A percentile compares a stretch with the other conserved stretches of the same genome.
These are phyloP conservation scores for Cotesia chilonis DNA, from an alignment of 1,140 invertebrate genomes.

Conservation along the genomic window DNA sequence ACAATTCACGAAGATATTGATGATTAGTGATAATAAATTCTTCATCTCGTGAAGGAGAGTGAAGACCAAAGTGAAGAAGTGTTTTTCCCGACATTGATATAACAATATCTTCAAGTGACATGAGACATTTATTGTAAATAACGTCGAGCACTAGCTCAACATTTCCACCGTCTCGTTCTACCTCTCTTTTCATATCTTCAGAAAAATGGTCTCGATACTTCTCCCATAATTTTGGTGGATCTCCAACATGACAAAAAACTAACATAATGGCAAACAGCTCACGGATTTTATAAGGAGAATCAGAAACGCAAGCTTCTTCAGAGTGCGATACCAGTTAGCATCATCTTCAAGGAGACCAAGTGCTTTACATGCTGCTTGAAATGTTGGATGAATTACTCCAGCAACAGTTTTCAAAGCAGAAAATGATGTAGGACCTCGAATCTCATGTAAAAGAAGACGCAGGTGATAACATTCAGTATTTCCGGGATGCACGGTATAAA, in stretches of 20 bases:
- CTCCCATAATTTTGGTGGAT: conserved; percentile 29
- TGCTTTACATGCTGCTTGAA: conserved; percentile 49
- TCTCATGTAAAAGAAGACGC: conserved; percentile 56
- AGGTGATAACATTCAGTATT: conserved; percentile 60
- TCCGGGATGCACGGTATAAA: conserved; percentile 58
- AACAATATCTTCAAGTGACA: conserved; percentile 15
- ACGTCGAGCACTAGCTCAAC: background rate
- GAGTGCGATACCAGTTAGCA: conserved; percentile 45
- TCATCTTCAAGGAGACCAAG: conserved; percentile 53
- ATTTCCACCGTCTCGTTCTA: conserved; percentile 7
- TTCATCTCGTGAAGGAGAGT: background rate
- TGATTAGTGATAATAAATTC: background rate
- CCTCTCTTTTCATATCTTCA: conserved; percentile 1
- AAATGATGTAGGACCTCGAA: conserved; percentile 40
- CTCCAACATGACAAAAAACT: conserved; percentile 34
- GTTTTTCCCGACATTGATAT: conserved; percentile 20
- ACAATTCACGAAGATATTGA: conserved; percentile 1
- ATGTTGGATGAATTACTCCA: conserved; percentile 47
- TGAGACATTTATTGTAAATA: conserved; percentile 17
- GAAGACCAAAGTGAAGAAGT: background rate
- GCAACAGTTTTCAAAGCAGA: conserved; percentile 54
- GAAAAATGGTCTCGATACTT: conserved; percentile 15
- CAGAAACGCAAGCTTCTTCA: conserved; percentile 31
- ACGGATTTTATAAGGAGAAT: conserved; percentile 28
- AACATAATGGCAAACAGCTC: conserved; percentile 36